Evolutionary conservation across 2,888 invertebrate genomes (phyloP), one percentile per base, ranked within the genome.

Genomic region (Lasioglossum villosulum): DNA sequence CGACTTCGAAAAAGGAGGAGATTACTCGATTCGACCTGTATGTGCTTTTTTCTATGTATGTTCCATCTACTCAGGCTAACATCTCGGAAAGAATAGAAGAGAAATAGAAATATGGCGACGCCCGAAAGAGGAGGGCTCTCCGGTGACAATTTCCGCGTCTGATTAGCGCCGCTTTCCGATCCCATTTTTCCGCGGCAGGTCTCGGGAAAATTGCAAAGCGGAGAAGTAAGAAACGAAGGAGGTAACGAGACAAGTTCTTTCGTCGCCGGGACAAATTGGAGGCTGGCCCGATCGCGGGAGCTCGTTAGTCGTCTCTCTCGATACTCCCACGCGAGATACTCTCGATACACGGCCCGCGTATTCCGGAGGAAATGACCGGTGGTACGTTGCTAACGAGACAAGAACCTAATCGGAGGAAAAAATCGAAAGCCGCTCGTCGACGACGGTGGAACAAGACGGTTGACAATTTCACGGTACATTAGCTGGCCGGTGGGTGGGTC

Each of bases 391-490:
- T 86, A 90, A 90, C 86, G 80, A 90, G 90, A 87, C 80, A 42
- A 39, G 39, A 39, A 70, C 14, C 63, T 23, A 56, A 56, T 56
- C 56, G 4, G 12, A 14, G 37, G 37, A 73, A 82, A 82, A 80
- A 66, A 73, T 76, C 70, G 74, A 79, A 52, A 71, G 70, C 59
- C 39, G 73, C 8, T 48, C 72, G 73, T 42, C 34, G 27, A 70
- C 63, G 68, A 19, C 70, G 70, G 0, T 5, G 12, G n/a, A 77
- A 83, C 70, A 80, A 83, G 81, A 42, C 83, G 90, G 91, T 93
- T 92, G 94, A 94, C 94, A 94, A 94, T 95, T 95, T 95, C 92
- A 94, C 93, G 94, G 91, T 92, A 92, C 93, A 93, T 95, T 94
- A 94, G 91, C 88, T 90, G 85, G 80, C 19, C 87, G 79, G 88